Evolutionary conservation across 2,113 vertebrate genomes (phyloP).

Genomic region (Capreolus pygargus): DNA sequence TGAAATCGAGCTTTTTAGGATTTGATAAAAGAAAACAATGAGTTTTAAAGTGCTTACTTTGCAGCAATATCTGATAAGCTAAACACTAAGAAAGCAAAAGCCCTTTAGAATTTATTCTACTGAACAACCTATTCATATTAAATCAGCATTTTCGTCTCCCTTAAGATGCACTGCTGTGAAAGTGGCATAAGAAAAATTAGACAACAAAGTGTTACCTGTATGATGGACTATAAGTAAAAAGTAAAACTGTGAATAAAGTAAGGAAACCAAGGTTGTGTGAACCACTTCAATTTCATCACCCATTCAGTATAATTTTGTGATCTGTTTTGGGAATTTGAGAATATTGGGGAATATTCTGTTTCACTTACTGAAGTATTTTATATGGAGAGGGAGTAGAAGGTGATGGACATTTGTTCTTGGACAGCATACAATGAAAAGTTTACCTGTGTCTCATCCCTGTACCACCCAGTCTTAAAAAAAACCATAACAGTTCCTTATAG

Average conservation of each 20-base stretch:
- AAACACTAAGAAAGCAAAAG: not conserved
- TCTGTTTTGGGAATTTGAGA: not conserved
- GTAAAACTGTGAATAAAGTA: not conserved
- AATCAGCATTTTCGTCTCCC: not conserved
- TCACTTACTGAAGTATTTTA: not conserved
- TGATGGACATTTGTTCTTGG: not conserved
- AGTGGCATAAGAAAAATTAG: not conserved
- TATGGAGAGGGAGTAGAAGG: not conserved
- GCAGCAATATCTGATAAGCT: not conserved
- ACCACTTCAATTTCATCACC: not conserved
- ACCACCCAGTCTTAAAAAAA: not conserved
- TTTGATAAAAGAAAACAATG: not conserved
- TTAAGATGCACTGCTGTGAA: not conserved
- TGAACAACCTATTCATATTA: not conserved
- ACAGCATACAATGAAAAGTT: not conserved
- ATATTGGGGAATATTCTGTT: not conserved
- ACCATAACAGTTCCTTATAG: not conserved
- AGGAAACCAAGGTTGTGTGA: not conserved
- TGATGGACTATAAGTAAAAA: not conserved
- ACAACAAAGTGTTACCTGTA: not conserved
- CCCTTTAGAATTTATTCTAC: not conserved
- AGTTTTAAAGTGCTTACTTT: not conserved
- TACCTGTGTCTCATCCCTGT: not conserved
- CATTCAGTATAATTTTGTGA: not conserved
- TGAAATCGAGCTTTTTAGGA: not conserved